phyloP scores from a whole-genome alignment of 2,113 vertebrate species.

The Rhagologus leucostigma region DNA sequence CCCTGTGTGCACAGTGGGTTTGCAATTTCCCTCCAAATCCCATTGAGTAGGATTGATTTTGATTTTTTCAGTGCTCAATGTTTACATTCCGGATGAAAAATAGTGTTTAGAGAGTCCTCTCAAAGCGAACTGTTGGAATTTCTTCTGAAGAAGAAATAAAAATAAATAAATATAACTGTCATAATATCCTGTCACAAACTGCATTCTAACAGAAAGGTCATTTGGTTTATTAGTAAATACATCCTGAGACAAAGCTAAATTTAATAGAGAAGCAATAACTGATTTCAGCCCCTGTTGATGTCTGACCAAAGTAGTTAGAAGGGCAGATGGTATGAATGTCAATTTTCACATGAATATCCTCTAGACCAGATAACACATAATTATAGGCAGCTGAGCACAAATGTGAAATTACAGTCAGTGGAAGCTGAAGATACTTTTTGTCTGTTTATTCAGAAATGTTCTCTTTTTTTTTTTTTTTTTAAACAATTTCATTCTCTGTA shows the following conservation, averaged over 20 bases:
- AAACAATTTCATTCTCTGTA: not conserved
- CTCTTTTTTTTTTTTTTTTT: not conserved
- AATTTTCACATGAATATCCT: slow-evolving; percentile 47
- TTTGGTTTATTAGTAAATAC: slow-evolving; percentile 56
- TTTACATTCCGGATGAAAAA: not conserved
- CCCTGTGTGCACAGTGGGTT: not conserved
- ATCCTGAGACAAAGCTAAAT: slow-evolving; percentile 59
- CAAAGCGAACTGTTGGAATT: not conserved
- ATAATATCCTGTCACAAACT: slow-evolving; percentile 38
- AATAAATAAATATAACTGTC: slow-evolving; percentile 20
- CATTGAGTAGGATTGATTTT: not conserved
- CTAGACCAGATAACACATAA: slow-evolving; percentile 51
- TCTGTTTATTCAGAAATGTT: not conserved
- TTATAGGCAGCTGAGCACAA: slow-evolving; percentile 50
- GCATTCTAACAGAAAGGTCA: slow-evolving; percentile 59
- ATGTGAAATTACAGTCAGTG: not conserved
- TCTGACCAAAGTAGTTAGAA: slow-evolving; percentile 61
- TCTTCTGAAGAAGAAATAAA: not conserved
- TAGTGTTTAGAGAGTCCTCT: not conserved
- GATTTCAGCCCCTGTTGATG: slow-evolving; percentile 13
- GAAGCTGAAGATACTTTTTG: not conserved
- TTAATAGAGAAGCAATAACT: slow-evolving; percentile 62
- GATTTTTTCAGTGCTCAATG: not conserved
- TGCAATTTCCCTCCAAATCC: not conserved
- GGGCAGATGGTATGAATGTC: slow-evolving; percentile 56